Evolutionary conservation across 35 echinoderm and acorn worm genomes (phyloP).

Genomic region (Lytechinus variegatus): DNA sequence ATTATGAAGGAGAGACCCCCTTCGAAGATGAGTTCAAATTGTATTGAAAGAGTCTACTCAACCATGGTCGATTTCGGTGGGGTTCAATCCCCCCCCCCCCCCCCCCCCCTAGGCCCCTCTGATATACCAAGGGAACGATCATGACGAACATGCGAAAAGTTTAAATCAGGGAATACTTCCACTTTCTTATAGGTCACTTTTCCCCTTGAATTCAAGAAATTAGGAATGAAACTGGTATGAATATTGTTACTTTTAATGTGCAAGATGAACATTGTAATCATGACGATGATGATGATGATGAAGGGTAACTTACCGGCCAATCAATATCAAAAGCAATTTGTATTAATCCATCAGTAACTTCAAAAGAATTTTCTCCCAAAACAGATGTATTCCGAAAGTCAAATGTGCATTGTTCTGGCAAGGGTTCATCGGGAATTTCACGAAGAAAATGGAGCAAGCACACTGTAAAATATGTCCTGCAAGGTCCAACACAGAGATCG

Average conservation of each 20-base stretch:
- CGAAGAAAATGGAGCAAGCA: slow-evolving; percentile 65
- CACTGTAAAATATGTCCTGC: slow-evolving; percentile 64
- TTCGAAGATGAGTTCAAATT: background rate
- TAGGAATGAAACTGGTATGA: background rate
- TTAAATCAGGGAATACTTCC: background rate
- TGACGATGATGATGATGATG: background rate
- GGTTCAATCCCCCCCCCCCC: background rate
- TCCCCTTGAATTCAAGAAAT: background rate
- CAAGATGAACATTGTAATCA: background rate
- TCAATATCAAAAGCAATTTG: slow-evolving; percentile 54
- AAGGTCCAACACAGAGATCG: slow-evolving; percentile 49
- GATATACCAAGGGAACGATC: background rate
- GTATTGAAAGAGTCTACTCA: background rate
- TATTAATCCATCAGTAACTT: slow-evolving; percentile 60
- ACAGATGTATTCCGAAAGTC: slow-evolving; percentile 46
- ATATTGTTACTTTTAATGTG: background rate
- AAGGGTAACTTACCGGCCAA: slow-evolving; percentile 65
- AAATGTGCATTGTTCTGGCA: slow-evolving; percentile 62
- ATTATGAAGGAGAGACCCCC: background rate
- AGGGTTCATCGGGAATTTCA: slow-evolving; percentile 60
- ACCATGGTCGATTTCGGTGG: background rate
- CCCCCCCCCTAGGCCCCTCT: background rate
- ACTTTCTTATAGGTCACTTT: background rate
- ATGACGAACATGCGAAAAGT: background rate
- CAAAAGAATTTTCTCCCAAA: slow-evolving; percentile 68